Evolutionary conservation across 2,113 vertebrate species (phyloP).

Genomic region (Sander lucioperca): DNA sequence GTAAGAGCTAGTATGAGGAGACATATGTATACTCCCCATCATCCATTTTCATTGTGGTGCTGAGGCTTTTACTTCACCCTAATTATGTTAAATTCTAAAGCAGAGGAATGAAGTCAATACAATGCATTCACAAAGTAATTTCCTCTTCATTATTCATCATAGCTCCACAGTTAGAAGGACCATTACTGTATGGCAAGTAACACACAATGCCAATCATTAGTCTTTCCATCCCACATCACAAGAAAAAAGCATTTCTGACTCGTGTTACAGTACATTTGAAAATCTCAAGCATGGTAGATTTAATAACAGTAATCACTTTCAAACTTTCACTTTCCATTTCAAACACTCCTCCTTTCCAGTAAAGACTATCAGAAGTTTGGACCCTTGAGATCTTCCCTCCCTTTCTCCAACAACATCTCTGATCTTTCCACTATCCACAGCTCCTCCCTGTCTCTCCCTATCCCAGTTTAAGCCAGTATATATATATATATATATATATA

Average conservation of each 20-base stretch:
- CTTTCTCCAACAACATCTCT: constrained; percentile 11
- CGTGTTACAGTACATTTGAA: background rate
- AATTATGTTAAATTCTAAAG: background rate
- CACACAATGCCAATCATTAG: background rate
- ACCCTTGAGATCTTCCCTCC: constrained; percentile 52
- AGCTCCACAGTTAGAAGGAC: background rate
- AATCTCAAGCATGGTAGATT: background rate
- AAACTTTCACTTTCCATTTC: constrained; percentile 41
- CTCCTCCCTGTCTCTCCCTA: constrained; percentile 19
- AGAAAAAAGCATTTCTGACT: background rate
- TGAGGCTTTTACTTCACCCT: background rate
- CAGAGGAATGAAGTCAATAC: background rate
- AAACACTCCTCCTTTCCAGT: constrained; percentile 30
- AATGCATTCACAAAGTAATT: background rate
- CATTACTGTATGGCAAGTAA: background rate
- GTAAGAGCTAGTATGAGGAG: background rate
- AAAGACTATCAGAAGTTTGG: constrained; percentile 36
- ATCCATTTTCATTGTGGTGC: background rate
- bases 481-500: background rate
- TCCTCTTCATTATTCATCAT: background rate
- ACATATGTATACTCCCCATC: background rate
- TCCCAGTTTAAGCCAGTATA: background rate
- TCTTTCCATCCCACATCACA: background rate
- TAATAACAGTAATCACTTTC: constrained; percentile 13
- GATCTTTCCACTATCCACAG: constrained; percentile 5